Evolutionary conservation across 2,888 invertebrate genomes (phyloP).

Genomic region (Biston betularia): DNA sequence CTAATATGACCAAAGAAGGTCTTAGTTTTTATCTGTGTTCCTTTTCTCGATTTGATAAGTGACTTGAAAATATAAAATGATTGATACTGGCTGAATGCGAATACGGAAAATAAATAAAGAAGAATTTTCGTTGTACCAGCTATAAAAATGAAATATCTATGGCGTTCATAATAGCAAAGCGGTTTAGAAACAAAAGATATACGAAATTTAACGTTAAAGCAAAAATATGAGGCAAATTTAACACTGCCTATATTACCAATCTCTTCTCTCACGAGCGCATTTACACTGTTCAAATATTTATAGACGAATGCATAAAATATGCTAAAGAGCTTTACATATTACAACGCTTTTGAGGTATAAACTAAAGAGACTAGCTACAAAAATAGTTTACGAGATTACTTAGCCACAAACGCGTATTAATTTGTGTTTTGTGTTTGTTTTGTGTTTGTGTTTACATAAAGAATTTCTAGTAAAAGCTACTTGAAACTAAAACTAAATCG

Average conservation of each 20-base stretch:
- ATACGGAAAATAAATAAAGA: too few relatives aligned
- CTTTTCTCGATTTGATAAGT: too few relatives aligned
- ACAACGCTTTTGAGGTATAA: neutral
- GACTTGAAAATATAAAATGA: too few relatives aligned
- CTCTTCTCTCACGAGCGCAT: conserved; percentile 15
- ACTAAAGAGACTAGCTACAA: neutral
- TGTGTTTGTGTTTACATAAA: too few relatives aligned
- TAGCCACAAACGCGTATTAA: neutral
- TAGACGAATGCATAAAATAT: conserved; percentile 12
- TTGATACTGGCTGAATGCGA: too few relatives aligned
- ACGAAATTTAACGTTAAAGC: neutral
- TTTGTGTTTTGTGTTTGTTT: too few relatives aligned
- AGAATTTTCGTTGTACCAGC: too few relatives aligned
- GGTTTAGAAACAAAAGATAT: neutral
- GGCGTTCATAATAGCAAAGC: neutral
- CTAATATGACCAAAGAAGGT: too few relatives aligned
- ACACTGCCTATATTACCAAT: conserved; percentile 14
- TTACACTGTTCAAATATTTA: conserved; percentile 20
- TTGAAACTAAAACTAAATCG: too few relatives aligned
- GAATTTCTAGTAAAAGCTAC: too few relatives aligned
- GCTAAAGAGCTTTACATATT: conserved; percentile 4
- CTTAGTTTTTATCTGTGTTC: too few relatives aligned
- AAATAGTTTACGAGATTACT: neutral
- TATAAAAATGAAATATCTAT: too few relatives aligned
- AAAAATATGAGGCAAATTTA: neutral